Evolutionary conservation across 2,888 invertebrate genomes (phyloP), one percentile per base, ranked within the genome.

Genomic region (Pilophorus perplexus): DNA sequence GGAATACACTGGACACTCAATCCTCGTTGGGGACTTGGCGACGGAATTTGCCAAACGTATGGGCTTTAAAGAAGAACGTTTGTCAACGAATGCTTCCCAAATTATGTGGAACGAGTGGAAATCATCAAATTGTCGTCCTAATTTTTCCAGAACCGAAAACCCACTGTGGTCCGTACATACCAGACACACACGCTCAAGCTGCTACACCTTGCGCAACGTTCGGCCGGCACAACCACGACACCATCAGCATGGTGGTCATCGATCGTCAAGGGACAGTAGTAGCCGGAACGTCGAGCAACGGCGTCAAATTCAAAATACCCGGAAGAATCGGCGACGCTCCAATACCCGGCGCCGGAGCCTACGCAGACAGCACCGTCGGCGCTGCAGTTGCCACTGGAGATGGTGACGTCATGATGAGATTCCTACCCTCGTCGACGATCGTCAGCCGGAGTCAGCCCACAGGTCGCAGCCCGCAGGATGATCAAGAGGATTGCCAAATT

Each of bases 351-450:
- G 88, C 97, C 20, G 99, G 98, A 3, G 92, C 90, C 0, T 99
- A 96, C 77, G 96, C 93, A 1, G 94, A 91, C 75, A 89, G 88
- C 74, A 81, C 83, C 20, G 86, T 91, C 2, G 97, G 86, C 69
- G 95, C 87, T 0, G 92, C 92, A 0, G 85, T 86, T 1, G 90
- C 86, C 6, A 93, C 93, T 0, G 99, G 99, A 0, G 96, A 98
- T 79, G 99, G 99, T 0, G 99, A 99, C 76, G 79, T 97, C 14
- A 93, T 99, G 93, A 90, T 99, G 85, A 81, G 98, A 71, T 97
- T 98, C 79, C 77, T 95, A 68, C 97, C 98, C 0, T 90, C 93
- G 85, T 91, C 76, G 33, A 52, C 25, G n/a, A 40, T 22, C n/a
- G 14, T 10, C 14, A 38, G 79, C 81, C 8, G 96, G 97, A 0